These are phyloP conservation scores for Menura novaehollandiae DNA, from an alignment of 2,113 vertebrate genomes.

Conservation along the genomic window DNA sequence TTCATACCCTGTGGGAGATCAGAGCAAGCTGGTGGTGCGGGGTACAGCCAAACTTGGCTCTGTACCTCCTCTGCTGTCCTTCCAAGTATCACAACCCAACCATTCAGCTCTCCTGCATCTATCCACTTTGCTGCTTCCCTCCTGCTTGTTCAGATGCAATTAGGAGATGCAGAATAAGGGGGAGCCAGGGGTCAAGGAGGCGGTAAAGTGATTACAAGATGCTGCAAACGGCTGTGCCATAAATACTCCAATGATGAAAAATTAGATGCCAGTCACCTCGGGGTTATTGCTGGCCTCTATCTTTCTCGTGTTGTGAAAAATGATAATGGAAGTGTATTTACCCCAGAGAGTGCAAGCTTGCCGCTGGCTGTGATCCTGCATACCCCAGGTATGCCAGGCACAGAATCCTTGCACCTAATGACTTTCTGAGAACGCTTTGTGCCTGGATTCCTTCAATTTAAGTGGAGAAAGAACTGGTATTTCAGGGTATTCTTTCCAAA, in stretches of 20 bases:
- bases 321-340: slow-evolving; percentile 13
- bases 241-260: slow-evolving; percentile 34
- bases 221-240: background rate
- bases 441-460: background rate
- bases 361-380: background rate
- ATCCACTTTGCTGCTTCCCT: slow-evolving; percentile 13
- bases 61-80: slow-evolving; percentile 32
- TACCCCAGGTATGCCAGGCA: background rate
- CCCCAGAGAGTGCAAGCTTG: background rate
- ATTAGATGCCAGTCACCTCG: slow-evolving; percentile 16
- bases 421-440: slow-evolving; percentile 19
- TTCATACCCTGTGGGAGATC: background rate
- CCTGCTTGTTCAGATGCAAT: slow-evolving; percentile 16
- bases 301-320: slow-evolving; percentile 24
- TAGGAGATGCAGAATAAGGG: slow-evolving; percentile 21
- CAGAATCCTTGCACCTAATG: background rate
- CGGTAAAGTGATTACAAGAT: slow-evolving; percentile 46
- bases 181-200: slow-evolving; percentile 25
- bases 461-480: background rate
- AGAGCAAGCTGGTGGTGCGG: background rate
- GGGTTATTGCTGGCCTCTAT: slow-evolving; percentile 26
- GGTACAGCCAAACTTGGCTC: background rate
- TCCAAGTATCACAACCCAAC: slow-evolving; percentile 31
- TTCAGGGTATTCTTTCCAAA: background rate
- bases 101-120: background rate